Conservation (phyloP, 2,797 vertebrate species). For the Pantherophis alleghaniensis region DNA sequence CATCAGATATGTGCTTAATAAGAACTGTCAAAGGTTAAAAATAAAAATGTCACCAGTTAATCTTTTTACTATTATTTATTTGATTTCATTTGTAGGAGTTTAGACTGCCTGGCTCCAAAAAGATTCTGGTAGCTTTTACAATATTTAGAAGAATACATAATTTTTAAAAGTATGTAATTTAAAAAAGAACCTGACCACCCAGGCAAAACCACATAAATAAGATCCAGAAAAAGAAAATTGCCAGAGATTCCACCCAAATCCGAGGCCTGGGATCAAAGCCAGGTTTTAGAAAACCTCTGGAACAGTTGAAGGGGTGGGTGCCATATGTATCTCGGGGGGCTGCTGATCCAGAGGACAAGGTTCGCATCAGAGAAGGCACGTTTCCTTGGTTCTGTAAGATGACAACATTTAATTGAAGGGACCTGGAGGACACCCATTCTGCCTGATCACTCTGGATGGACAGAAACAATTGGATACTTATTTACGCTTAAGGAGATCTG, state of each 20-base stretch:
- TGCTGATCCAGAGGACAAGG: background rate
- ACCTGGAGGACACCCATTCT: background rate
- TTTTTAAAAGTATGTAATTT: background rate
- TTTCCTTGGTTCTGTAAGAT: background rate
- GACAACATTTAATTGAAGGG: background rate
- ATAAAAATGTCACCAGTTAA: conserved; percentile 47
- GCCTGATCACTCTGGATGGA: background rate
- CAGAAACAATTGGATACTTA: background rate
- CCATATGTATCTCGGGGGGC: background rate
- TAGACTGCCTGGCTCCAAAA: background rate
- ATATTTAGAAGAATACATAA: background rate
- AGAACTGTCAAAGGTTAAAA: conserved; percentile 60
- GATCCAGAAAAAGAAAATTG: background rate
- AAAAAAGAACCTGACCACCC: background rate
- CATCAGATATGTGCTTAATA: conserved; percentile 46
- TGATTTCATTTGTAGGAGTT: background rate
- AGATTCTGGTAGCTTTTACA: background rate
- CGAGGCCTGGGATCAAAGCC: background rate
- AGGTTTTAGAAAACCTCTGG: background rate
- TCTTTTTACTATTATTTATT: conserved; percentile 31
- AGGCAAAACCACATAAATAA: background rate
- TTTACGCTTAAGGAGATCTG: conserved; percentile 54
- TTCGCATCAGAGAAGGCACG: background rate
- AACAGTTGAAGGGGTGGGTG: background rate
- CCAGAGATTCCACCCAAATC: background rate